Evolutionary conservation across 1,140 invertebrate species (phyloP).

Genomic region (Episyrphus balteatus): DNA sequence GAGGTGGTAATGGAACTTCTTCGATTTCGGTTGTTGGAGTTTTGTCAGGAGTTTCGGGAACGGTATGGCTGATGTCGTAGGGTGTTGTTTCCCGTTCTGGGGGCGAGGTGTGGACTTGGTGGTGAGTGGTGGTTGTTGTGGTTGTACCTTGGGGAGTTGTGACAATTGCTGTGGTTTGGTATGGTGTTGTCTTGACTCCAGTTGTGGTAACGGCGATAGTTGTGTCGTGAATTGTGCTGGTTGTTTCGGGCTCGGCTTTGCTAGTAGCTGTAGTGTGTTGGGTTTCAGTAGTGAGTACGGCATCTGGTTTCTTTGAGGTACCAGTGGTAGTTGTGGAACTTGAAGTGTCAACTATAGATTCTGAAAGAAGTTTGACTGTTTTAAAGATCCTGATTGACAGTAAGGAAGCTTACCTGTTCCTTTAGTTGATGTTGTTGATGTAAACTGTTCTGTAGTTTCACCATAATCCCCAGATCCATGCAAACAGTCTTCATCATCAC

Average conservation of each 20-base stretch:
- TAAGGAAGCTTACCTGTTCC: slow-evolving; percentile 44
- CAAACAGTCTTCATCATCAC: slow-evolving; percentile 73
- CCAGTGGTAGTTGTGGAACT: not conserved
- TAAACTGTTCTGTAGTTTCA: slow-evolving; percentile 49
- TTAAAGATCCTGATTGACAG: too few relatives aligned
- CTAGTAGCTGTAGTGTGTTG: not conserved
- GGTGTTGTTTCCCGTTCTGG: slow-evolving; percentile 28
- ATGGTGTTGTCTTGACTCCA: not conserved
- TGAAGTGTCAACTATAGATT: not conserved
- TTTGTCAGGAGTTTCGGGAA: too few relatives aligned
- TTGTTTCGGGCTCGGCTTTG: slow-evolving; percentile 1
- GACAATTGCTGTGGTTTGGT: slow-evolving; percentile 11
- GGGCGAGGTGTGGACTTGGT: slow-evolving; percentile 19
- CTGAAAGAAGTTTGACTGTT: not conserved
- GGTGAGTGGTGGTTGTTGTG: slow-evolving; percentile 9
- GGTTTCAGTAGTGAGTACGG: not conserved
- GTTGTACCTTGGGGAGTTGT: slow-evolving; percentile 23
- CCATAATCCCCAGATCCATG: slow-evolving; percentile 60
- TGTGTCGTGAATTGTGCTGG: slow-evolving; percentile 3
- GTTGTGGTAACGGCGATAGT: not conserved
- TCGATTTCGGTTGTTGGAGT: slow-evolving; percentile 12
- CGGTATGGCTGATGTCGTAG: slow-evolving; percentile 9
- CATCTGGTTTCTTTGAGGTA: not conserved
- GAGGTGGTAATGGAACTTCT: slow-evolving; percentile 23
- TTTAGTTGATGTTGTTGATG: slow-evolving; percentile 45